phyloP scores from a whole-genome alignment of 2,888 invertebrate species.

The Rotaria macrura region DNA sequence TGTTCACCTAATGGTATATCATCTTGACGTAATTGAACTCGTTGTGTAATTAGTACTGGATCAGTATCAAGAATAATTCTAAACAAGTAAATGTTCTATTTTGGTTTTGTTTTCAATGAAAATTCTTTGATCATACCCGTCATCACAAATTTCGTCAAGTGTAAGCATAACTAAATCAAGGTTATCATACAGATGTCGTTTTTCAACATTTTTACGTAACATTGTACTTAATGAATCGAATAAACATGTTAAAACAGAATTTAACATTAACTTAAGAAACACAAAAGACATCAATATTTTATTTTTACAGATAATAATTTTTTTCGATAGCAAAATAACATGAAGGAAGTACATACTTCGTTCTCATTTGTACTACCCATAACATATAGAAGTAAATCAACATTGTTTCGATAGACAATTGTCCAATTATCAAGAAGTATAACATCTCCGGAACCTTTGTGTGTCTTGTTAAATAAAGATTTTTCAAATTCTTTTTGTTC shows the following conservation, averaged over 20 bases:
- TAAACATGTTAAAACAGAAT: constrained; percentile 82
- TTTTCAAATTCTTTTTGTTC: constrained; percentile 95
- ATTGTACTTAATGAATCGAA: constrained; percentile 90
- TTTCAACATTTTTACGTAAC: constrained; percentile 86
- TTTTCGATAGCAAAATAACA: background rate
- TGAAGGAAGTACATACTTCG: constrained; percentile 60
- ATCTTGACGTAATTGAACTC: constrained; percentile 81
- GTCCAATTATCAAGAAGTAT: constrained; percentile 95
- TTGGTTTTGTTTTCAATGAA: no score
- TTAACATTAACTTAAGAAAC: constrained; percentile 66
- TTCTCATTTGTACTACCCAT: constrained; percentile 95
- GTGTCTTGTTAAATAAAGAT: constrained; percentile 89
- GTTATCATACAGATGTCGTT: constrained; percentile 76
- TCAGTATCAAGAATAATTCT: constrained; percentile 92
- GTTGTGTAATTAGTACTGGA: constrained; percentile 75
- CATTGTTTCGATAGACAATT: constrained; percentile 91
- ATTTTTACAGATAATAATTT: background rate
- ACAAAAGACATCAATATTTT: no score
- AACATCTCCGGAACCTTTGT: constrained; percentile 83
- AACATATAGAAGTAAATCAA: constrained; percentile 89
- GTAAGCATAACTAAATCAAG: constrained; percentile 89
- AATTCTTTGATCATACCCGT: constrained; percentile 72
- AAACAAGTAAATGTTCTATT: constrained; percentile 34
- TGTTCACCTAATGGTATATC: constrained; percentile 95
- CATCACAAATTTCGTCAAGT: constrained; percentile 95